A percentile compares a stretch with the other conserved stretches of the same genome.
These are phyloP conservation scores for Drosophila affinis DNA, from an alignment of 2,888 invertebrate species.

Conservation along the genomic window DNA sequence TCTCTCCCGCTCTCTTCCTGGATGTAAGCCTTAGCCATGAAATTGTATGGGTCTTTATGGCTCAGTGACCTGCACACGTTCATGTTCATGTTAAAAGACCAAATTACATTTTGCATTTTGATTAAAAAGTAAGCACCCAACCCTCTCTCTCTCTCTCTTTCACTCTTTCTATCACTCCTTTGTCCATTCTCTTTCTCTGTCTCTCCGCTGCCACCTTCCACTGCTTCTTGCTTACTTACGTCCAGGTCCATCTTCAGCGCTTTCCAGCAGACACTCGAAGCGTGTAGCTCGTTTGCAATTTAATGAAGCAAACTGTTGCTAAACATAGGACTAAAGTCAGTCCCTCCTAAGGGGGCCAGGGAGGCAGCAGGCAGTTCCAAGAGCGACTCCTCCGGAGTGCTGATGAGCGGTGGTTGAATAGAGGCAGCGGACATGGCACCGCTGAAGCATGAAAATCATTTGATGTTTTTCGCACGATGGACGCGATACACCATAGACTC, in stretches of 20 bases:
- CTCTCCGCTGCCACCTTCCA: neutral
- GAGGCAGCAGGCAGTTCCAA: neutral
- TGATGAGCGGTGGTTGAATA: neutral
- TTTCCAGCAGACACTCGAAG: conserved; percentile 18
- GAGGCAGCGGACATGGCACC: conserved; percentile 38
- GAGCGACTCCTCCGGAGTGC: neutral
- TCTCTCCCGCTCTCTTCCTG: neutral
- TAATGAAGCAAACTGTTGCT: conserved; percentile 53
- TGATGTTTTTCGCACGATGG: neutral
- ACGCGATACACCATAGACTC: neutral
- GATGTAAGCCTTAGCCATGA: conserved; percentile 35
- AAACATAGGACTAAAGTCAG: conserved; percentile 7
- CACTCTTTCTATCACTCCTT: neutral
- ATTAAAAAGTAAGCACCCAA: conserved; percentile 48
- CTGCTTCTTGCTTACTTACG: neutral
- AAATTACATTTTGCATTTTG: conserved; percentile 55
- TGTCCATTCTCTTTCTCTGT: neutral
- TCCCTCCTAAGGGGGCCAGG: neutral
- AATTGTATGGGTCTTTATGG: conserved; percentile 55
- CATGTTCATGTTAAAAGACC: conserved; percentile 23
- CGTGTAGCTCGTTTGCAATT: conserved; percentile 50
- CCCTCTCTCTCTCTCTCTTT: neutral
- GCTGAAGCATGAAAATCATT: conserved; percentile 49
- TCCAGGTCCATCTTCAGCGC: neutral
- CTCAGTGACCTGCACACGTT: conserved; percentile 41